Percentiles rank a stretch among this genome's conserved stretches.
These are phyloP conservation scores for Darevskia mixta DNA, from an alignment of 2,797 vertebrate genomes.

Conservation along the genomic window DNA sequence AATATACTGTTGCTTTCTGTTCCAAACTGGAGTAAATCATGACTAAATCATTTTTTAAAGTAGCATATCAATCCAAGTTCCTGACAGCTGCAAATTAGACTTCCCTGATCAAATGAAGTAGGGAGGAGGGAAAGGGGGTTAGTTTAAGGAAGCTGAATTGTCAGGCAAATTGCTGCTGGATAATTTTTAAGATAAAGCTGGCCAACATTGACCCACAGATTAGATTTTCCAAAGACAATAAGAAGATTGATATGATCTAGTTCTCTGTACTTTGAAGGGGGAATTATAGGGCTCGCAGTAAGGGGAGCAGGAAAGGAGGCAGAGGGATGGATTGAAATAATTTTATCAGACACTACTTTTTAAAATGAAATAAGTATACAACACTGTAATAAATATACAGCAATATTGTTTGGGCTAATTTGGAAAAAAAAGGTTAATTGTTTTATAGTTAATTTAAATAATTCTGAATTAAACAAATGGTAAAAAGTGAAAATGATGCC, in stretches of 20 bases:
- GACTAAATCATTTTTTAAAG: neutral
- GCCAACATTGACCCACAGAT: conserved; percentile 18
- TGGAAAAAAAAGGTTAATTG: conserved; percentile 66
- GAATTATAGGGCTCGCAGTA: neutral
- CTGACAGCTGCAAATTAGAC: conserved; percentile 12
- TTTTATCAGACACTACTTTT: conserved; percentile 56
- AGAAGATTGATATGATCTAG: conserved; percentile 44
- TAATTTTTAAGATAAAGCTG: conserved; percentile 35
- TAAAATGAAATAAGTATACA: conserved; percentile 55
- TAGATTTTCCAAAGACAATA: conserved; percentile 39
- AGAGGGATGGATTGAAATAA: conserved; percentile 9
- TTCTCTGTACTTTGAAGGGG: conserved; percentile 7
- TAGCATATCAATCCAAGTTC: conserved; percentile 10
- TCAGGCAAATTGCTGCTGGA: neutral
- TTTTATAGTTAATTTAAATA: conserved; percentile 66
- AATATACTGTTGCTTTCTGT: conserved; percentile 10
- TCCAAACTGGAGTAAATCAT: conserved; percentile 10
- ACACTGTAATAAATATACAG: conserved; percentile 41
- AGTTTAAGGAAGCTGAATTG: conserved; percentile 34
- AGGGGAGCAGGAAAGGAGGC: conserved; percentile 1
- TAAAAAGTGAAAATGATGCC: conserved; percentile 52
- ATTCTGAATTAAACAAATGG: conserved; percentile 67
- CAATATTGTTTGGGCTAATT: conserved; percentile 52
- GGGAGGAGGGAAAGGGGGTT: neutral
- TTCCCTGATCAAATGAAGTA: conserved; percentile 6